Evolutionary conservation across 2,113 vertebrate genomes (phyloP).

Genomic region (Ciconia boyciana): DNA sequence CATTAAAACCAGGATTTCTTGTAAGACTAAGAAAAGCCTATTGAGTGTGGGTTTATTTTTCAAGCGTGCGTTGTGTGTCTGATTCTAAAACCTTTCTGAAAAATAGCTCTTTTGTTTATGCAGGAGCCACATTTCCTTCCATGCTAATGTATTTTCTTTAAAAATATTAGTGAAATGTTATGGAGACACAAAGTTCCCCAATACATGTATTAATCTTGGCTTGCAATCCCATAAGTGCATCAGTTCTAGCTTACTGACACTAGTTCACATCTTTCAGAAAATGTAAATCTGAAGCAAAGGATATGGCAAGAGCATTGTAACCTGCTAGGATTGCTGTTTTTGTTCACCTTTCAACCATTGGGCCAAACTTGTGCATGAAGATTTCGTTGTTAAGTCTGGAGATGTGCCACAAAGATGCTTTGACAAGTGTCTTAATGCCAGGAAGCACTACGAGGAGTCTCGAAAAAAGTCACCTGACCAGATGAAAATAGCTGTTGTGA

Average conservation of each 20-base stretch:
- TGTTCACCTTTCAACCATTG: not conserved
- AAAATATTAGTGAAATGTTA: constrained; percentile 17
- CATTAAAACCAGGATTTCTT: constrained; percentile 25
- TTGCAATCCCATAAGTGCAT: not conserved
- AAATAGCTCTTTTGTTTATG: constrained; percentile 27
- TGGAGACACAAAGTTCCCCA: not conserved
- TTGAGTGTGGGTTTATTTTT: constrained; percentile 42
- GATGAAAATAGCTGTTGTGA: not conserved
- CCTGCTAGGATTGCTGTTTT: not conserved
- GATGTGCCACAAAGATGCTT: not conserved
- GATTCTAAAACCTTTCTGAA: constrained; percentile 11
- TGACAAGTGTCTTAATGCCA: not conserved
- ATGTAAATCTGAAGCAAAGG: not conserved
- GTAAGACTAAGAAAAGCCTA: constrained; percentile 16
- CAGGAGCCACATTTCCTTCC: constrained; percentile 29
- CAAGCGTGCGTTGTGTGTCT: not conserved
- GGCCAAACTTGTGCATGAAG: not conserved
- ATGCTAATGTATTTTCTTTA: constrained; percentile 25
- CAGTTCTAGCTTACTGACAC: not conserved
- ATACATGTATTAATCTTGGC: constrained; percentile 10
- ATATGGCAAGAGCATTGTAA: not conserved
- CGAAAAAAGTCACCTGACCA: not conserved
- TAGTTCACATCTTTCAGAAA: not conserved
- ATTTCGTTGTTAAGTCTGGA: not conserved
- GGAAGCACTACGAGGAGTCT: not conserved